Base-by-base conservation (phyloP, 1,140 invertebrate species). In the Drepana arcuata region DNA sequence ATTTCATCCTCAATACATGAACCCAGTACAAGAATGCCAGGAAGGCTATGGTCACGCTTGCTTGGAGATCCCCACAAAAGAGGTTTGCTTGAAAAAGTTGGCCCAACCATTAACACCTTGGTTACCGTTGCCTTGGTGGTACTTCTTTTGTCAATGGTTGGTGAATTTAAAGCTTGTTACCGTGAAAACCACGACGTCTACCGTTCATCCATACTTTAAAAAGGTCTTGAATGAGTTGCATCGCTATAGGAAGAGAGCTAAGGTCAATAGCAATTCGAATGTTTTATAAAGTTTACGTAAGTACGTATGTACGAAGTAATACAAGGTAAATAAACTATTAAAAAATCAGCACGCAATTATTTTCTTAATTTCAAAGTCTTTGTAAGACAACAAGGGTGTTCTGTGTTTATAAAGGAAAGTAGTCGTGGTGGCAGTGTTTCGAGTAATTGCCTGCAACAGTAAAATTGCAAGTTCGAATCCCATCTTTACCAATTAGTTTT, bases 51-150 rank as follows among this genome's bases (percentile, higher is more conserved):
- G 23, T 7, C 31, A 38, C 2, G 34, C 32, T 2, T 66, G 62
- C 18, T 32, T 59, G 5, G 48, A 52, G 14, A 16, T 62, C 13
- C 62, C 62, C 2, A 39, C 55, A 9, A 56, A 38, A 28, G 28
- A 56, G 18, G 43, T 52, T 10, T 66, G 62, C 15, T 50, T 34
- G 7, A 31, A 56, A 16, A 57, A 54, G 7, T 32, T 55, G 1
- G 16, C 40, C 2, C 44, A 31, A 14, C 55, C 49, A 3, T 23
- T 43, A 2, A 33, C 26, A 0, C 46, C 48, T 2, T 58, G 45
- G 43, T 27, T 42, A 12, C 54, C 55, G 2, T 10, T 62, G 11
- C 58, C 62, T 0, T 65, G 62, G 62, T 62, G 58, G 58, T 65
- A 59, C 36, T 56, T 49, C 21, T 61, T 43, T 12, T 65, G 58